Evolutionary conservation across 2,113 vertebrate species (phyloP), one percentile per base, ranked within the genome.

Genomic region (Urocitellus parryii): DNA sequence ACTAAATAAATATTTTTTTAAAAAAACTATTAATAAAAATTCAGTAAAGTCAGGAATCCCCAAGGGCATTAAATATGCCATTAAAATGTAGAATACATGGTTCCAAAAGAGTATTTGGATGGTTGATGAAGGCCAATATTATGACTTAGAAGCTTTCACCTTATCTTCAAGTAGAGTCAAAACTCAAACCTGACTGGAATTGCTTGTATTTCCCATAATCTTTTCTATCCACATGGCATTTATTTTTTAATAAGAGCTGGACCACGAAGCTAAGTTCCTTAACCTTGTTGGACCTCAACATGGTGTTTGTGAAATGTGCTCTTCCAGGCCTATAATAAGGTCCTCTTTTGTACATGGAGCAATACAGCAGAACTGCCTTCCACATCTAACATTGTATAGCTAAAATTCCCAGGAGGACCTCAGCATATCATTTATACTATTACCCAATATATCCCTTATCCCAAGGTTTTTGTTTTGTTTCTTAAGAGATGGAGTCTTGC

Each of bases 11-110:
- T 45, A 45, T 45, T 45, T 45, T 45, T 45, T 45, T 9, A 1
- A 45, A 45, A 45, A 45, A 45, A 39, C 61, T 87, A 94, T 51
- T 94, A 80, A 85, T 82, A 58, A 82, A 58, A 73, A 70, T 67
- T 51, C 80, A 32, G 58, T 72, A 53, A 94, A 11, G 37, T 67
- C 53, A 10, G 51, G 65, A 51, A 58, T n/a, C 72, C 56, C 39
- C 67, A 90, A 56, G n/a, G 39, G 77, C 34, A 48, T 24, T 34
- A 78, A 68, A 39, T 65, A 37, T 42, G 48, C 13, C 8, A 65
- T 51, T 83, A 20, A 77, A 61, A 83, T 32, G 13, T 2, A 68
- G 56, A 39, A 17, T 39, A 34, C 42, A 1, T 1, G 63, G 24
- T 45, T 94, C 78, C 18, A 20, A 12, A 39, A 86, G 86, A 65